Evolutionary conservation across 2,888 invertebrate species (phyloP).

Genomic region (Synanthedon vespiformis): DNA sequence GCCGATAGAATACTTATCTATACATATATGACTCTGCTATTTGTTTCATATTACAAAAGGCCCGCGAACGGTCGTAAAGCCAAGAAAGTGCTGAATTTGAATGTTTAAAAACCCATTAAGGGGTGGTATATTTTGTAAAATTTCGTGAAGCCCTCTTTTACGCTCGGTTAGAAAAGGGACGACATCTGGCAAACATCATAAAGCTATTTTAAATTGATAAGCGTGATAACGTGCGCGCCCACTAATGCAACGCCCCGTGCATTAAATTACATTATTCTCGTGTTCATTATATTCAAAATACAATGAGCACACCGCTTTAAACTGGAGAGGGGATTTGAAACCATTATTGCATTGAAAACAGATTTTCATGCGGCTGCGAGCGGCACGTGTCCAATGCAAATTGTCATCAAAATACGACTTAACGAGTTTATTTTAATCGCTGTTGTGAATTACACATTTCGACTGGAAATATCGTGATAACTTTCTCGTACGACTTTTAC

Average conservation of each 20-base stretch:
- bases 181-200: conserved; percentile 57
- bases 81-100: conserved; percentile 7
- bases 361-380: conserved; percentile 13
- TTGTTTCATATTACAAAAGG: neutral
- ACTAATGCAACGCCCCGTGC: conserved; percentile 51
- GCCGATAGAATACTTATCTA: too few species aligned
- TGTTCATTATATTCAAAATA: conserved; percentile 44
- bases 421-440: conserved; percentile 27
- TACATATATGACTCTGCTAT: too few species aligned
- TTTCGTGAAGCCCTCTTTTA: neutral
- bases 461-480: conserved; percentile 19
- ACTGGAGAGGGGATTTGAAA: conserved; percentile 26
- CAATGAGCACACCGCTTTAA: conserved; percentile 23
- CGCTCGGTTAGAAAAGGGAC: neutral
- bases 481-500: conserved; percentile 34
- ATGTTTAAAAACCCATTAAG: conserved; percentile 5
- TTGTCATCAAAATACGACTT: conserved; percentile 20
- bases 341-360: conserved; percentile 23
- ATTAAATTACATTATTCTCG: conserved; percentile 51
- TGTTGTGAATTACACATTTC: conserved; percentile 17
- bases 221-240: conserved; percentile 48
- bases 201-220: conserved; percentile 57
- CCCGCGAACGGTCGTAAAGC: neutral
- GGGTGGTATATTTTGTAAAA: neutral
- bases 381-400: conserved; percentile 44